Conservation (phyloP, 2,888 invertebrate genomes). For the Choreutis nemorana region DNA sequence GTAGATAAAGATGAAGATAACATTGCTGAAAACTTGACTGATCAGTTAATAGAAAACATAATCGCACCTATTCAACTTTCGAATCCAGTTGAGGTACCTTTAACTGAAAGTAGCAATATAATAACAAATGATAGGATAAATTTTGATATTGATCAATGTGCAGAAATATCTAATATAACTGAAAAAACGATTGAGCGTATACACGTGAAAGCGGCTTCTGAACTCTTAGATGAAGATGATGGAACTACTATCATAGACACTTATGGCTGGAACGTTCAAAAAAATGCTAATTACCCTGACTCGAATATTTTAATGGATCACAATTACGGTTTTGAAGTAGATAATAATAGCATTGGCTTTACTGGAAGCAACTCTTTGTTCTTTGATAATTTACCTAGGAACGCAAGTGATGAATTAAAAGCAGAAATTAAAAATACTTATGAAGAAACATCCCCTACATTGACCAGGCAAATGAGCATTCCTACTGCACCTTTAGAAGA, state of each 20-base stretch:
- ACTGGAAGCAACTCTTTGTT: constrained; percentile 28
- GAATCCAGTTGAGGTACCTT: constrained; percentile 38
- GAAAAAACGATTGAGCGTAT: constrained; percentile 45
- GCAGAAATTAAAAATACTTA: constrained; percentile 33
- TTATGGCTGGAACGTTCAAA: constrained; percentile 33
- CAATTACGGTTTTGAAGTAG: constrained; percentile 24
- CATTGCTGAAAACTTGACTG: constrained; percentile 33
- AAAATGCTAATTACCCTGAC: constrained; percentile 10
- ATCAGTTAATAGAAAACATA: constrained; percentile 48
- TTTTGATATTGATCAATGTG: constrained; percentile 22
- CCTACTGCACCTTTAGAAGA: constrained; percentile 40
- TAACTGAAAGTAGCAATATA: constrained; percentile 20
- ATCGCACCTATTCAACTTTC: constrained; percentile 45
- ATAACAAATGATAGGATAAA: constrained; percentile 15
- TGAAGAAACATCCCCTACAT: constrained; percentile 21
- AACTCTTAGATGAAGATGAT: constrained; percentile 26
- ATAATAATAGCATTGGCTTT: constrained; percentile 25
- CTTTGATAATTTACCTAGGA: constrained; percentile 32
- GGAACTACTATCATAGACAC: constrained; percentile 12
- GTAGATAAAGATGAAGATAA: constrained; percentile 29
- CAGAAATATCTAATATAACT: constrained; percentile 35
- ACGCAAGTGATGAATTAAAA: constrained; percentile 44
- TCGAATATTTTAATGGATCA: constrained; percentile 14
- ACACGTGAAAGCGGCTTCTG: constrained; percentile 33
- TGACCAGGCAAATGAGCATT: constrained; percentile 27